Evolutionary conservation across 2,797 vertebrate species (phyloP), one percentile per base, ranked within the genome.

Genomic region (Enteromius paludinosus): DNA sequence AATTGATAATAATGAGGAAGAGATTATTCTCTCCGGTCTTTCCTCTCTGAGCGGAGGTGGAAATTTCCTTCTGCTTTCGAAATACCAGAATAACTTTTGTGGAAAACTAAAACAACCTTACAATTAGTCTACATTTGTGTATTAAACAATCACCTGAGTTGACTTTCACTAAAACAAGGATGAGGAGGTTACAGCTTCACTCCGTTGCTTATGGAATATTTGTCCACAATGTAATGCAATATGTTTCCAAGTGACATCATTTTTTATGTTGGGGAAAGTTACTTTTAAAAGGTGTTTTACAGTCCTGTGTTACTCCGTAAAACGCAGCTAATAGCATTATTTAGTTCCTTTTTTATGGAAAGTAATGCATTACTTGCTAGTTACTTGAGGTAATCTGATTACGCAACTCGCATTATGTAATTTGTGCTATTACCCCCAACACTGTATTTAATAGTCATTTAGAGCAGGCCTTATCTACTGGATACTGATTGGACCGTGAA

Each of bases 1-100:
- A 93, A 94, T 94, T 93, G 93, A 90, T 89, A 91, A 79, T 94
- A 95, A 95, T 92, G 91, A 95, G 92, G 85, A 81, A 71, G 84
- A 89, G 89, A 89, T 89, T 87, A 88, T 80, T 87, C 86, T 85
- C 83, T 87, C 83, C 87, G 86, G 86, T 72, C 54, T 47, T 25
- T 70, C 54, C 66, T 90, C 84, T 82, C 83, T 17, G 47, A 45
- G 77, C 30, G 78, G 64, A 74, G 81, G 49, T 68, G 61, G 81
- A 82, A 76, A 68, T 68, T 23, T 74, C 12, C 18, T 17, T 68
- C 47, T 76, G 61, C 47, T 43, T 56, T 49, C 2, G 17, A 75
- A 75, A 56, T 9, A 17, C 18, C 17, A 23, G 25, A 61, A 8
- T n/a, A 62, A 35, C 54, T 81, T 47, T 59, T 81, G 23, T 5